These are phyloP conservation scores for Chloropsis cyanopogon DNA, from an alignment of 2,113 vertebrate genomes.

Conservation along the genomic window DNA sequence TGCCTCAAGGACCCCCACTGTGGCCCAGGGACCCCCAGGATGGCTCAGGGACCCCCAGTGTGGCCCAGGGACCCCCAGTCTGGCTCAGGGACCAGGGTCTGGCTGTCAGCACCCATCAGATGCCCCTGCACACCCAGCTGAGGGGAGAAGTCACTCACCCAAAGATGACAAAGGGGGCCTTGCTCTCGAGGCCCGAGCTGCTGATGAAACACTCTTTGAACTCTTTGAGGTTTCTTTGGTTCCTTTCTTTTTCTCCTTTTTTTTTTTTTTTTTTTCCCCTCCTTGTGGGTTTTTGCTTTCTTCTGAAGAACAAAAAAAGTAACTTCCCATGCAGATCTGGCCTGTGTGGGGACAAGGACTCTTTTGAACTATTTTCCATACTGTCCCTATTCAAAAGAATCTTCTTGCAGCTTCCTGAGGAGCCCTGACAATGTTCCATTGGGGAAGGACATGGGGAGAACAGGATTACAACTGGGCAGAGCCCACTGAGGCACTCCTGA, in stretches of 20 bases:
- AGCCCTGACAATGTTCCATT: not conserved
- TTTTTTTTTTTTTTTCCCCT: not conserved
- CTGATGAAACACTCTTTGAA: conserved; percentile 36
- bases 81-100: not conserved
- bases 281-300: conserved; percentile 57
- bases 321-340: conserved; percentile 38
- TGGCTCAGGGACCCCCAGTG: accelerated
- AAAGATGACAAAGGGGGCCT: not conserved
- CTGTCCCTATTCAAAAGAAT: not conserved
- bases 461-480: not conserved
- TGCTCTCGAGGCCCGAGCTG: not conserved
- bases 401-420: conserved; percentile 16
- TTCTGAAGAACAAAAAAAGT: conserved; percentile 40
- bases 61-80: not conserved
- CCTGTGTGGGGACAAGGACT: conserved; percentile 19
- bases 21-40: not conserved
- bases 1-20: not conserved
- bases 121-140: not conserved
- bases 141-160: not conserved
- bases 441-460: not conserved
- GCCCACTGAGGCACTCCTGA: not conserved
- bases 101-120: not conserved
- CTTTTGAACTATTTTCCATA: conserved; percentile 23
- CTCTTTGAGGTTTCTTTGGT: conserved; percentile 40
- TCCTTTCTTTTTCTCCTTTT: conserved; percentile 5